These are phyloP conservation scores for Drosophila neonasuta DNA, from an alignment of 2,888 invertebrate genomes.

Conservation along the genomic window DNA sequence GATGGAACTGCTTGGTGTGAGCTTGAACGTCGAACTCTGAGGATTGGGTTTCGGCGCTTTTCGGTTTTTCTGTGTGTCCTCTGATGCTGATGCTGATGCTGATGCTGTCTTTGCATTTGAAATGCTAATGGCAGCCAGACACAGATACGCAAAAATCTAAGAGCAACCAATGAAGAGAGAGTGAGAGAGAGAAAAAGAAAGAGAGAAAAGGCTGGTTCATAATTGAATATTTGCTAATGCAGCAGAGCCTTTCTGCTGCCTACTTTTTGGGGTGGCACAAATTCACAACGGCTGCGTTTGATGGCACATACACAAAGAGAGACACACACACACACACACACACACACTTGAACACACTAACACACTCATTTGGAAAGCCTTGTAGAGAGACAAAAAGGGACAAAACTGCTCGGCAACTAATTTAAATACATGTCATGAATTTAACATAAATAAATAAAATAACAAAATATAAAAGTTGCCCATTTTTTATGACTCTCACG, in stretches of 20 bases:
- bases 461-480: slow-evolving; percentile 42
- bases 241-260: slow-evolving; percentile 49
- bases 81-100: slow-evolving; percentile 23
- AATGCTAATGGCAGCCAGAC: slow-evolving; percentile 63
- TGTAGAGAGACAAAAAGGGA: slow-evolving; percentile 39
- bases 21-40: background rate
- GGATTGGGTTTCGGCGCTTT: slow-evolving; percentile 10
- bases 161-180: slow-evolving; percentile 2
- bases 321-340: slow-evolving; percentile 7
- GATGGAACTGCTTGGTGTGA: background rate
- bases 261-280: slow-evolving; percentile 34
- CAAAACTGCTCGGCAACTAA: slow-evolving; percentile 69
- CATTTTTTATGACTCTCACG: slow-evolving; percentile 49
- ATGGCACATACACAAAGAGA: slow-evolving; percentile 31
- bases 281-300: slow-evolving; percentile 47
- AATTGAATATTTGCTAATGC: slow-evolving; percentile 70
- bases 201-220: slow-evolving; percentile 42
- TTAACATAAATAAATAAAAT: slow-evolving; percentile 66
- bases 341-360: slow-evolving; percentile 3
- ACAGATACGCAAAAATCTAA: slow-evolving; percentile 10
- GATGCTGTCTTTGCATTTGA: slow-evolving; percentile 53
- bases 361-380: slow-evolving; percentile 2
- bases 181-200: background rate
- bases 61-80: slow-evolving; percentile 14
- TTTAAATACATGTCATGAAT: slow-evolving; percentile 74